phyloP scores from a whole-genome alignment of 2,888 invertebrate species.

The Latrodectus hesperus region DNA sequence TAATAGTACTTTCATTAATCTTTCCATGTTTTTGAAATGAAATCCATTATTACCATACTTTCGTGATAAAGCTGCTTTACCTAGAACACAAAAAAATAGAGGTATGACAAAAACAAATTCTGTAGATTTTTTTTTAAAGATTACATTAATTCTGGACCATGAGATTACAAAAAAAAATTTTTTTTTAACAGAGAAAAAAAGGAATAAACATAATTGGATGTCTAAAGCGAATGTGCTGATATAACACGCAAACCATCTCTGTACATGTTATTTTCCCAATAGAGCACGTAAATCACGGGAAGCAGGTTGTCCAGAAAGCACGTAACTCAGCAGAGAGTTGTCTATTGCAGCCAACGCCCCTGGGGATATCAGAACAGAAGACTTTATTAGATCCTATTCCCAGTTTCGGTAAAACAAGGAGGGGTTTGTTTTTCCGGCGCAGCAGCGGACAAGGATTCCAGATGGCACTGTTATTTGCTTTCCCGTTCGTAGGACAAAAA shows the following conservation, averaged over 20 bases:
- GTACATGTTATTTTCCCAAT: background rate
- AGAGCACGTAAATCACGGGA: background rate
- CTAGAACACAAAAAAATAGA: too few species aligned
- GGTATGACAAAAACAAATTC: too few species aligned
- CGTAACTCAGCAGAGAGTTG: background rate
- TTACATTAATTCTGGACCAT: too few species aligned
- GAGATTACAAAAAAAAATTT: too few species aligned
- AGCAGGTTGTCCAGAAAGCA: slow-evolving; percentile 5
- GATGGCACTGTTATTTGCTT: slow-evolving; percentile 16
- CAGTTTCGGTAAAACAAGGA: slow-evolving; percentile 6
- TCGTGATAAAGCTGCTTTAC: too few species aligned
- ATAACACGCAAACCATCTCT: background rate
- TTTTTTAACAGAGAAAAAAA: too few species aligned
- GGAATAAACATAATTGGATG: too few species aligned
- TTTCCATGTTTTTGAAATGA: too few species aligned
- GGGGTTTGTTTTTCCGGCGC: slow-evolving; percentile 21
- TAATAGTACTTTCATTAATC: too few species aligned
- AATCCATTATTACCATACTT: too few species aligned
- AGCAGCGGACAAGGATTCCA: slow-evolving; percentile 32
- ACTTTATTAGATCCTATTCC: slow-evolving; percentile 1
- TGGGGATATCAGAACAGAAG: background rate
- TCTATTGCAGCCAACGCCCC: background rate
- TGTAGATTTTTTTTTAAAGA: too few species aligned
- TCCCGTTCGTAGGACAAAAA: slow-evolving; percentile 17
- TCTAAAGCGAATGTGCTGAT: background rate